phyloP scores from a whole-genome alignment of 1,140 invertebrate genomes.

The Drosophila tani region DNA sequence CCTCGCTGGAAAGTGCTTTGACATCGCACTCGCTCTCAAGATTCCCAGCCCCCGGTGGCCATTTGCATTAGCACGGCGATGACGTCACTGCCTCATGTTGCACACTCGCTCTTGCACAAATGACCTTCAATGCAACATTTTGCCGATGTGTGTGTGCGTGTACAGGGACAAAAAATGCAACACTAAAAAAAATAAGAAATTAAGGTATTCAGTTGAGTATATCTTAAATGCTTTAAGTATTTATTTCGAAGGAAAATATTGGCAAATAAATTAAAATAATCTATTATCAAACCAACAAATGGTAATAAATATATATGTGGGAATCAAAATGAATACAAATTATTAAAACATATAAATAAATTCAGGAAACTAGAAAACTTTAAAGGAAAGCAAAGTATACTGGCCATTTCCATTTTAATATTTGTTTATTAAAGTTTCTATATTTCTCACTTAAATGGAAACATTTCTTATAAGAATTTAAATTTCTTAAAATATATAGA shows the following conservation, averaged over 20 bases:
- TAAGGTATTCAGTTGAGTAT: too few relatives aligned
- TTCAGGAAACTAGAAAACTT: too few relatives aligned
- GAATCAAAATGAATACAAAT: too few relatives aligned
- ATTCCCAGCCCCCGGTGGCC: constrained; percentile 22
- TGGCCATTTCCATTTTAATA: too few relatives aligned
- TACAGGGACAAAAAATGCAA: constrained; percentile 8
- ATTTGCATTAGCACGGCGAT: constrained; percentile 58
- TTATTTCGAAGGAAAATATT: not conserved
- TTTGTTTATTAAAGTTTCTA: too few relatives aligned
- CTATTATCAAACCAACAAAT: too few relatives aligned
- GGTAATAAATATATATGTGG: too few relatives aligned
- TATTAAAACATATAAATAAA: too few relatives aligned
- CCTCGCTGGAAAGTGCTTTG: constrained; percentile 33
- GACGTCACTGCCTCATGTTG: constrained; percentile 48
- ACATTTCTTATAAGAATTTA: too few relatives aligned
- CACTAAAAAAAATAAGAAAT: not conserved
- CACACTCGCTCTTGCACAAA: constrained; percentile 19
- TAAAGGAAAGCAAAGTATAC: too few relatives aligned
- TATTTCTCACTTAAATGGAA: not conserved
- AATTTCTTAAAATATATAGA: too few relatives aligned
- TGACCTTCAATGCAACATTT: constrained; percentile 49
- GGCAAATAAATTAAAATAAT: not conserved
- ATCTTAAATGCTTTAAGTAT: constrained; percentile 1
- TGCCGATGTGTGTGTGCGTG: constrained; percentile 2
- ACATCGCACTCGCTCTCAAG: constrained; percentile 29